These are phyloP conservation scores for Drosophila maculinotata DNA, from an alignment of 2,888 invertebrate genomes.

Conservation along the genomic window DNA sequence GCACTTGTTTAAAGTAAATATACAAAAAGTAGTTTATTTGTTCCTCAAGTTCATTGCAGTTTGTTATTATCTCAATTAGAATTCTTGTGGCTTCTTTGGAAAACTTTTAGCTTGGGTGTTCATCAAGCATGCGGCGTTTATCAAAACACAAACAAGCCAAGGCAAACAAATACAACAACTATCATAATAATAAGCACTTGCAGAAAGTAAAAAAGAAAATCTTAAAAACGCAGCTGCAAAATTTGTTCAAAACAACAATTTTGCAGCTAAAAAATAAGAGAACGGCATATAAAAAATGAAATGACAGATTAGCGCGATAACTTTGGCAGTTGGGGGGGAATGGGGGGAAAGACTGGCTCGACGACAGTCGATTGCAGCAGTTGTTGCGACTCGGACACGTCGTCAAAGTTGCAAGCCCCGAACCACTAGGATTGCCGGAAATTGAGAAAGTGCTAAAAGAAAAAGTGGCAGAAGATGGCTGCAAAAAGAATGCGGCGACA, in stretches of 20 bases:
- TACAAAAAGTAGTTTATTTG: neutral
- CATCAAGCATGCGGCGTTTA: slow-evolving; percentile 22
- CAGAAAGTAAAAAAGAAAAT: neutral
- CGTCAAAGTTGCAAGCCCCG: slow-evolving; percentile 54
- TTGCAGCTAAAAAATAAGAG: slow-evolving; percentile 11
- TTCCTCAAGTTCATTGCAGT: neutral
- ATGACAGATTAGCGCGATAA: slow-evolving; percentile 59
- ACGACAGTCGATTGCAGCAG: slow-evolving; percentile 56
- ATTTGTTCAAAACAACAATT: slow-evolving; percentile 39
- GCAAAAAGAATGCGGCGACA: slow-evolving; percentile 36
- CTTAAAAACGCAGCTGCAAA: slow-evolving; percentile 35
- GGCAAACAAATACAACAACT: slow-evolving; percentile 17
- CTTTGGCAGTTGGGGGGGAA: slow-evolving; percentile 17
- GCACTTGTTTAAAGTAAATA: neutral
- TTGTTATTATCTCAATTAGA: slow-evolving; percentile 1
- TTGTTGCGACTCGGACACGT: slow-evolving; percentile 52
- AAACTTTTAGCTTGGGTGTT: neutral
- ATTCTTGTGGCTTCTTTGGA: neutral
- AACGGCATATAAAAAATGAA: neutral
- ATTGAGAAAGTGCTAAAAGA: slow-evolving; percentile 65
- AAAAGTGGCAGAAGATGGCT: slow-evolving; percentile 36
- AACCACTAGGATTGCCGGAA: slow-evolving; percentile 51
- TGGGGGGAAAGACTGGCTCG: neutral
- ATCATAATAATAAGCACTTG: slow-evolving; percentile 43
- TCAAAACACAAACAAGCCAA: slow-evolving; percentile 30